Evolutionary conservation across 2,888 invertebrate genomes (phyloP).

Genomic region (Lypha dubia): DNA sequence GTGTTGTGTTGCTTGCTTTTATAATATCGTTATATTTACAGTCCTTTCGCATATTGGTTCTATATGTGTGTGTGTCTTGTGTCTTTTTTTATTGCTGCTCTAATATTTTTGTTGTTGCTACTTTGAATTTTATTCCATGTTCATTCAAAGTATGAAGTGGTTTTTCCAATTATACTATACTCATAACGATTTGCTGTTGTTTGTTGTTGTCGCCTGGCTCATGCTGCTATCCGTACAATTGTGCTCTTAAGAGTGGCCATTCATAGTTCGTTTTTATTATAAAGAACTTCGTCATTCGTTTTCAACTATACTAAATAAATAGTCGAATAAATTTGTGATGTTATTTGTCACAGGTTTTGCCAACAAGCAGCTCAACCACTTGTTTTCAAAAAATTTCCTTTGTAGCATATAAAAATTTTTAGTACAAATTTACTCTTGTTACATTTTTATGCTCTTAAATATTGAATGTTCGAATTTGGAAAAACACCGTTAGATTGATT

Average conservation of each 20-base stretch:
- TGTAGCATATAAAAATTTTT: conserved; percentile 19
- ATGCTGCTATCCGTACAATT: conserved; percentile 52
- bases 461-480: background rate
- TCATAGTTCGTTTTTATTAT: conserved; percentile 37
- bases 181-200: conserved; percentile 26
- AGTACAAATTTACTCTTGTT: conserved; percentile 9
- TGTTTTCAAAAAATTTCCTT: conserved; percentile 78
- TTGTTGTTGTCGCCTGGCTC: conserved; percentile 44
- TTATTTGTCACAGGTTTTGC: conserved; percentile 42
- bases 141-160: conserved; percentile 52
- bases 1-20: conserved; percentile 77
- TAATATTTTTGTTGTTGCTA: conserved; percentile 35
- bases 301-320: conserved; percentile 36
- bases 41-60: conserved; percentile 52
- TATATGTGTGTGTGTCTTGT: background rate
- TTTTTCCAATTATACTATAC: conserved; percentile 38
- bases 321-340: conserved; percentile 19
- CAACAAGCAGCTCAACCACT: conserved; percentile 78
- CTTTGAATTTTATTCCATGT: conserved; percentile 39
- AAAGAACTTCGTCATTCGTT: conserved; percentile 63
- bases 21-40: conserved; percentile 73
- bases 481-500: background rate
- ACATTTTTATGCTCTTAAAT: conserved; percentile 3
- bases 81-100: conserved; percentile 22
- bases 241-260: conserved; percentile 62